phyloP scores from a whole-genome alignment of 2,797 vertebrate species.

The Gambelia wislizenii region DNA sequence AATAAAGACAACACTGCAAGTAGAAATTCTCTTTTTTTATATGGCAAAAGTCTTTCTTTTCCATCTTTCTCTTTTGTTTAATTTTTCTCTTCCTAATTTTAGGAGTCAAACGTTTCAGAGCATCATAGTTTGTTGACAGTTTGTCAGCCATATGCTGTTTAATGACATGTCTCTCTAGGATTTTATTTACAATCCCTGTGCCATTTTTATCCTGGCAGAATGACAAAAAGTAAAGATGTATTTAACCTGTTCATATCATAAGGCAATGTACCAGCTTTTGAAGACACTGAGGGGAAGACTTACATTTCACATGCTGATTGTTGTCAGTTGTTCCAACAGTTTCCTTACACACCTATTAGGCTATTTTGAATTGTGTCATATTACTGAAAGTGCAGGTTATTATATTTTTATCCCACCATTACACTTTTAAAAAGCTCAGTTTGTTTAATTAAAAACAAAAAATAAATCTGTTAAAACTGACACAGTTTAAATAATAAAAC shows the following conservation, averaged over 20 bases:
- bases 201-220: background rate
- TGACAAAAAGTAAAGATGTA: conserved; percentile 1
- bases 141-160: background rate
- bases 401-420: background rate
- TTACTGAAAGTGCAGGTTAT: background rate
- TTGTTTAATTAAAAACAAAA: background rate
- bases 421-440: background rate
- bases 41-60: background rate
- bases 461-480: background rate
- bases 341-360: background rate
- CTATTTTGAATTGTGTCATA: background rate
- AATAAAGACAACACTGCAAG: background rate
- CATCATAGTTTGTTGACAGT: background rate
- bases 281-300: background rate
- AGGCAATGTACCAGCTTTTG: background rate
- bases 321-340: background rate
- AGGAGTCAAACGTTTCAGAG: background rate
- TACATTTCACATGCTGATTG: background rate
- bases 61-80: background rate
- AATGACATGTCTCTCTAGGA: background rate
- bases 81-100: conserved; percentile 5
- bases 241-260: background rate
- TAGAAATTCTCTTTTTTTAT: background rate
- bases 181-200: background rate
- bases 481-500: too few species aligned